Percentiles rank a stretch among this genome's conserved stretches.
Evolutionary conservation across 2,888 invertebrate genomes (phyloP).

Genomic region (Pyralis farinalis): DNA sequence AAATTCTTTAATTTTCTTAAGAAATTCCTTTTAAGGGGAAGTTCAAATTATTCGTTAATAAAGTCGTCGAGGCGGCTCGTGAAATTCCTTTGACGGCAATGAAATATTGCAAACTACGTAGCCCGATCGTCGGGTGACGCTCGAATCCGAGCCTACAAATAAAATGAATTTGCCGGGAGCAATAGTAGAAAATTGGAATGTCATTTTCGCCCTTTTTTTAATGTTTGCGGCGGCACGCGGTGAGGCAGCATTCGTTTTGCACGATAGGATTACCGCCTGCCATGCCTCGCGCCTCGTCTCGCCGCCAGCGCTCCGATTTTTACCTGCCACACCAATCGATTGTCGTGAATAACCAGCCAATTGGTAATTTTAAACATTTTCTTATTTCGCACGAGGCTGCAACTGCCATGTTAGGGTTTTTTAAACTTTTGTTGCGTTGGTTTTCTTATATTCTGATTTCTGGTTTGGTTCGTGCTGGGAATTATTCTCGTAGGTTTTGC

Average conservation of each 20-base stretch:
- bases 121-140: conserved; percentile 54
- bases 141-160: conserved; percentile 72
- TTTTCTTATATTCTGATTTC: conserved; percentile 5
- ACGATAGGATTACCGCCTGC: conserved; percentile 66
- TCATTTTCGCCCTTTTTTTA: conserved; percentile 81
- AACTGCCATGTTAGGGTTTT: conserved; percentile 3
- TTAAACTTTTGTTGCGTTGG: not conserved
- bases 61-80: conserved; percentile 47
- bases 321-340: conserved; percentile 63
- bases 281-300: conserved; percentile 27
- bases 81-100: conserved; percentile 70
- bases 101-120: conserved; percentile 66
- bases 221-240: conserved; percentile 68
- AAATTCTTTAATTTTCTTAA: conserved; percentile 68
- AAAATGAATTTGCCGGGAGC: conserved; percentile 75
- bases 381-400: conserved; percentile 8
- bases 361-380: conserved; percentile 47
- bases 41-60: conserved; percentile 70
- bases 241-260: conserved; percentile 28
- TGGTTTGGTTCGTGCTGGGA: not conserved
- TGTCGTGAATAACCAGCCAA: conserved; percentile 51
- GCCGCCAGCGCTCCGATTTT: conserved; percentile 26
- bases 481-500: not conserved
- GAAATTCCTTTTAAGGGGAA: conserved; percentile 52
- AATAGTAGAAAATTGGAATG: conserved; percentile 82